phyloP scores from a whole-genome alignment of 1,140 invertebrate genomes.

The Drosophila simulans region DNA sequence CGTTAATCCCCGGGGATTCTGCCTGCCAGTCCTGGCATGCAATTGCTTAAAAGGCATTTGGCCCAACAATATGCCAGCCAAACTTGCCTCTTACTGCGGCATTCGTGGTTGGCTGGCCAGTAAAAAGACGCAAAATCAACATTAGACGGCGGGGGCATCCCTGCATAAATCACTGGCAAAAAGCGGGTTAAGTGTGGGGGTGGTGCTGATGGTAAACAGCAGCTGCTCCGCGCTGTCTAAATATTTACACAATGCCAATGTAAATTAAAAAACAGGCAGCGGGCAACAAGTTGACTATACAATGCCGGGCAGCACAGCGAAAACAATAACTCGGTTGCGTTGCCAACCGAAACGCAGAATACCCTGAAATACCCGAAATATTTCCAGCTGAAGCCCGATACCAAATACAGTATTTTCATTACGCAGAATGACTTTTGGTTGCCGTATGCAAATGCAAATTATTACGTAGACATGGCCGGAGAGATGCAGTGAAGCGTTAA shows the following conservation, averaged over 20 bases:
- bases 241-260: slow-evolving; percentile 82
- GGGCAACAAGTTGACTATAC: slow-evolving; percentile 78
- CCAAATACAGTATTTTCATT: slow-evolving; percentile 20
- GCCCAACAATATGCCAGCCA: slow-evolving; percentile 53
- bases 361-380: slow-evolving; percentile 3
- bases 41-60: slow-evolving; percentile 83
- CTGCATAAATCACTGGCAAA: slow-evolving; percentile 65
- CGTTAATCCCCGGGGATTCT: slow-evolving; percentile 72
- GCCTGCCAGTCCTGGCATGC: slow-evolving; percentile 58
- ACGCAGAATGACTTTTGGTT: slow-evolving; percentile 24
- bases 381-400: neutral
- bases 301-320: slow-evolving; percentile 38
- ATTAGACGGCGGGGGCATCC: slow-evolving; percentile 51
- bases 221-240: slow-evolving; percentile 67
- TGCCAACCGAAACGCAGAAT: neutral
- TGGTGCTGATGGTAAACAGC: slow-evolving; percentile 9
- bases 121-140: slow-evolving; percentile 76
- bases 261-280: slow-evolving; percentile 79
- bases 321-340: slow-evolving; percentile 38
- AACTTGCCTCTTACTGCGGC: slow-evolving; percentile 5
- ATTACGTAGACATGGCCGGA: slow-evolving; percentile 12
- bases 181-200: slow-evolving; percentile 23
- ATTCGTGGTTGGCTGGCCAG: slow-evolving; percentile 42
- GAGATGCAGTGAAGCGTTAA: slow-evolving; percentile 59
- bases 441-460: slow-evolving; percentile 44